phyloP scores from a whole-genome alignment of 2,888 invertebrate species.

The Sesia bembeciformis region DNA sequence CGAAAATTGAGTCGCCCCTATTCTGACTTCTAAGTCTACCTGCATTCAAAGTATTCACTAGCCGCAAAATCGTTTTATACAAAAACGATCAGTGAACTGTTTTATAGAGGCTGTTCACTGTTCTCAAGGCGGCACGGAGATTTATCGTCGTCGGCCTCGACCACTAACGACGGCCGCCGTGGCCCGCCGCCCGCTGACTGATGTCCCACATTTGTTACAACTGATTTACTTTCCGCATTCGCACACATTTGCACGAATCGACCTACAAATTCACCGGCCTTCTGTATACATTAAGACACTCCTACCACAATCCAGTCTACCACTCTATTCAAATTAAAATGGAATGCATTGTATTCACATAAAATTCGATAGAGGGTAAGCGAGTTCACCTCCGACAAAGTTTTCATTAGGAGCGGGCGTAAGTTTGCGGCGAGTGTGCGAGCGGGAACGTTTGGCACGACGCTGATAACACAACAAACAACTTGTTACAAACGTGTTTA shows the following conservation, averaged over 20 bases:
- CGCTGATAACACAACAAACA: conserved; percentile 73
- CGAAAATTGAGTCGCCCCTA: too few species aligned
- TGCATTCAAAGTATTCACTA: too few species aligned
- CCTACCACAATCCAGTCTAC: neutral
- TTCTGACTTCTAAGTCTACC: too few species aligned
- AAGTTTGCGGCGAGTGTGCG: conserved; percentile 64
- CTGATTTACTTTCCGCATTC: conserved; percentile 61
- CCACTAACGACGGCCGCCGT: conserved; percentile 59
- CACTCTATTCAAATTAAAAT: neutral
- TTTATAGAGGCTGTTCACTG: conserved; percentile 22
- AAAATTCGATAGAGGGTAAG: conserved; percentile 29
- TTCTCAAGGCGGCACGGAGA: conserved; percentile 62
- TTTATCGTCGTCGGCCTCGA: conserved; percentile 57
- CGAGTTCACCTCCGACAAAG: conserved; percentile 51
- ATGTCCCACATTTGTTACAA: conserved; percentile 67
- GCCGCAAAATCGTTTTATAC: neutral
- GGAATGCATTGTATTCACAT: conserved; percentile 19
- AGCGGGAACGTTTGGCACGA: conserved; percentile 62
- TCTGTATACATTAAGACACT: conserved; percentile 23
- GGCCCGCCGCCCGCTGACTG: conserved; percentile 44
- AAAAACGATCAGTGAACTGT: conserved; percentile 8
- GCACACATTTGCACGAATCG: conserved; percentile 38
- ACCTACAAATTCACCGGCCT: conserved; percentile 28
- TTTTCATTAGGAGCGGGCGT: conserved; percentile 60
- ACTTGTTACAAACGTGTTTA: conserved; percentile 74